phyloP scores from a whole-genome alignment of 2,888 invertebrate species.

The Xestia sexstrigata region DNA sequence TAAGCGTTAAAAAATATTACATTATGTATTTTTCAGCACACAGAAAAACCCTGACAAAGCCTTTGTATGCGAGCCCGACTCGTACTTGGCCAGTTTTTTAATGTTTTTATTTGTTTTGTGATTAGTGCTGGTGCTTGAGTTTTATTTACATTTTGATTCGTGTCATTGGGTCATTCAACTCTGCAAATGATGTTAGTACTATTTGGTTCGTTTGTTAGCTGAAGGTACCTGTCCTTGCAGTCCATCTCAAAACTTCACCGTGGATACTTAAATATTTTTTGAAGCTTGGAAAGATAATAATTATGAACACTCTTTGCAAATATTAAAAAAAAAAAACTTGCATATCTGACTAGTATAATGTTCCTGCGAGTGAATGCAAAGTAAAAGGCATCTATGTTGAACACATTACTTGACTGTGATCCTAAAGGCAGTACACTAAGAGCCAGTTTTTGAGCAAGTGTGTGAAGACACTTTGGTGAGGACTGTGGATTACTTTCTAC shows the following conservation, averaged over 20 bases:
- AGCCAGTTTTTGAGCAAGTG: background rate
- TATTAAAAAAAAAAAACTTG: background rate
- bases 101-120: background rate
- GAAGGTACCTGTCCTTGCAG: background rate
- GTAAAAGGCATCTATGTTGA: background rate
- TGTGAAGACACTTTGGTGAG: background rate
- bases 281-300: no score
- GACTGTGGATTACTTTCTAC: background rate
- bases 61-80: background rate
- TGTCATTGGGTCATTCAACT: constrained; percentile 1
- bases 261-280: background rate
- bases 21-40: background rate
- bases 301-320: no score
- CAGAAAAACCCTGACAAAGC: no score
- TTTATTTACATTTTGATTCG: background rate
- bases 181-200: background rate
- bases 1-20: background rate
- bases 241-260: background rate
- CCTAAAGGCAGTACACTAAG: background rate
- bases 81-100: background rate
- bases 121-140: background rate
- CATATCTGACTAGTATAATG: background rate
- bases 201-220: background rate
- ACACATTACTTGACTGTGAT: background rate
- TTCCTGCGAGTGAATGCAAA: background rate